Evolutionary conservation across 1,140 invertebrate species (phyloP).

Genomic region (Conopomorpha cramerella): DNA sequence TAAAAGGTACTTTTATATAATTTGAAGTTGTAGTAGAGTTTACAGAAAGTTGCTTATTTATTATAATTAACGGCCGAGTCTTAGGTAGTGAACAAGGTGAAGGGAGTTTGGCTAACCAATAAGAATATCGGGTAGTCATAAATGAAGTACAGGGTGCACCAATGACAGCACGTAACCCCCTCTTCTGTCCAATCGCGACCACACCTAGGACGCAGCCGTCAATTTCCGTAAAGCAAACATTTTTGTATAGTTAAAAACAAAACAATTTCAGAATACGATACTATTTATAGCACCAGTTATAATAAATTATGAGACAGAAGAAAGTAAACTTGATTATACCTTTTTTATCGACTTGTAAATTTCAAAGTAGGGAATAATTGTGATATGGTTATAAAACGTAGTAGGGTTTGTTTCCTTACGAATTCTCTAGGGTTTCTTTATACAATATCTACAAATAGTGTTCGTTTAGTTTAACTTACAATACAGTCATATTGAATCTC

Average conservation of each 20-base stretch:
- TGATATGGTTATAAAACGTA: conserved; percentile 59
- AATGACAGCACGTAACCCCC: too few species aligned
- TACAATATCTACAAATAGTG: conserved; percentile 51
- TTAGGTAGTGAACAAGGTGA: too few species aligned
- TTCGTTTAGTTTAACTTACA: conserved; percentile 21
- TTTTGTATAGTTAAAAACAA: not conserved
- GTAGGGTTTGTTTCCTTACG: conserved; percentile 34
- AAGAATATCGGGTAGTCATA: too few species aligned
- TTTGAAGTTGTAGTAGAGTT: too few species aligned
- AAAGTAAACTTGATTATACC: too few species aligned
- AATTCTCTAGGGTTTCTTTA: conserved; percentile 34
- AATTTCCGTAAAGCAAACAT: too few species aligned
- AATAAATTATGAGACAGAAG: not conserved
- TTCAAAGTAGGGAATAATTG: conserved; percentile 13
- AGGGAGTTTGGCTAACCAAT: too few species aligned
- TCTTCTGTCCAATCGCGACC: too few species aligned
- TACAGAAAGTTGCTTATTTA: not conserved
- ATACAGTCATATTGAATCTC: conserved; percentile 13
- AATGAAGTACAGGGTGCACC: too few species aligned
- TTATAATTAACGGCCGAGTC: not conserved
- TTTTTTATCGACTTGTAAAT: too few species aligned
- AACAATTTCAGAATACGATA: not conserved
- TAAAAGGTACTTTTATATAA: too few species aligned
- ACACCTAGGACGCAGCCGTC: too few species aligned
- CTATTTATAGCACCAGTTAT: not conserved